Conservation (phyloP, 2,797 vertebrate genomes). For the Pteronotus mesoamericanus region DNA sequence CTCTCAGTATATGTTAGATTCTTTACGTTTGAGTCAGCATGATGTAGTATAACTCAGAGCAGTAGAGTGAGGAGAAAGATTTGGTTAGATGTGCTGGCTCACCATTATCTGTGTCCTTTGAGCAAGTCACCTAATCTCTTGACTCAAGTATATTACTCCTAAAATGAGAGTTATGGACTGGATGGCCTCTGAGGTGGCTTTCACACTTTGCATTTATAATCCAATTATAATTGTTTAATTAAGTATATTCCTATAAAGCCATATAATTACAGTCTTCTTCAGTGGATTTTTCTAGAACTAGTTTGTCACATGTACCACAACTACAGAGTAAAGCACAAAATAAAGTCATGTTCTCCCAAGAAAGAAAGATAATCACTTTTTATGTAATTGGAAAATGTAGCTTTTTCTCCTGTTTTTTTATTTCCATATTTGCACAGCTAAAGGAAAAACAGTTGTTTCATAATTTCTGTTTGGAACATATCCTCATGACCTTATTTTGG, state of each 20-base stretch:
- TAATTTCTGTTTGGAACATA: background rate
- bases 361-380: background rate
- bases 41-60: background rate
- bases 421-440: background rate
- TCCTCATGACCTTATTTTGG: slow-evolving; percentile 25
- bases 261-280: background rate
- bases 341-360: background rate
- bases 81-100: background rate
- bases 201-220: background rate
- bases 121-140: background rate
- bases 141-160: background rate
- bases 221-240: slow-evolving; percentile 2
- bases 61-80: background rate
- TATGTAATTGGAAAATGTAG: background rate
- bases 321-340: background rate
- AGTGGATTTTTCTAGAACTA: background rate
- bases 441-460: background rate
- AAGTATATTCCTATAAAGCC: background rate
- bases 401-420: background rate
- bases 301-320: background rate
- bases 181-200: background rate
- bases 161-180: background rate
- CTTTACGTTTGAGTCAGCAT: background rate
- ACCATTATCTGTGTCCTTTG: background rate
- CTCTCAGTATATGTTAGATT: background rate